Conservation (phyloP, 2,113 vertebrate species). For the Anthoscopus minutus region DNA sequence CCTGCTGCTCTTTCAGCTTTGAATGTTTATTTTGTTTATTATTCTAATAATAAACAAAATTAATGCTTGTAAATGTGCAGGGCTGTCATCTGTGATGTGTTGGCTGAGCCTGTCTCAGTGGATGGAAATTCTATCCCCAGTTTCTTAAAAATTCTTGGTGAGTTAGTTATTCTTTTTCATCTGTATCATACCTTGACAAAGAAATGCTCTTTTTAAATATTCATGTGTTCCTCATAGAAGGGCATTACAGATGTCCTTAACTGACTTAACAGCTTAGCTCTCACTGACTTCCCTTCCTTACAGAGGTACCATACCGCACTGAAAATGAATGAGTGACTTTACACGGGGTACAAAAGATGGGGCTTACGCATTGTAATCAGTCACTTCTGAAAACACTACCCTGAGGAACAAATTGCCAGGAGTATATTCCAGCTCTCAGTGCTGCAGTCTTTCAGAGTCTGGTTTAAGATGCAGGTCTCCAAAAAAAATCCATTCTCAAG, state of each 20-base stretch:
- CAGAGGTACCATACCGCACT: not conserved
- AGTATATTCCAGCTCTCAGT: not conserved
- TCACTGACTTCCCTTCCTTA: not conserved
- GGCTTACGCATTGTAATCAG: not conserved
- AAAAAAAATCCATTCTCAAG: not conserved
- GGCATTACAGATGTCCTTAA: slow-evolving; percentile 13
- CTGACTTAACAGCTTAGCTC: slow-evolving; percentile 34
- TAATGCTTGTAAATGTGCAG: slow-evolving; percentile 18
- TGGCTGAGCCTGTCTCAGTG: not conserved
- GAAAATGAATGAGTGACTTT: not conserved
- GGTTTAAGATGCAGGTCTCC: not conserved
- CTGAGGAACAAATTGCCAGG: not conserved
- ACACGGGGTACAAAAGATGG: not conserved
- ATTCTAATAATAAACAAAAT: slow-evolving; percentile 9
- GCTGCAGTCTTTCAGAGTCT: not conserved
- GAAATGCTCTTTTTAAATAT: slow-evolving; percentile 18
- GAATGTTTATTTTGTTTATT: slow-evolving; percentile 41
- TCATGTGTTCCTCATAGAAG: slow-evolving; percentile 5
- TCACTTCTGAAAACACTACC: not conserved
- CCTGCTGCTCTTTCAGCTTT: slow-evolving; percentile 4
- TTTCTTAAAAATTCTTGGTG: slow-evolving; percentile 71
- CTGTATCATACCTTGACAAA: slow-evolving; percentile 70
- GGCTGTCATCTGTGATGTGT: not conserved
- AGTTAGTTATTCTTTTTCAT: slow-evolving; percentile 62
- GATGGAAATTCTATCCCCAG: slow-evolving; percentile 30